These are phyloP conservation scores for Polyommatus iphigenia DNA, from an alignment of 2,888 invertebrate species.

Conservation along the genomic window DNA sequence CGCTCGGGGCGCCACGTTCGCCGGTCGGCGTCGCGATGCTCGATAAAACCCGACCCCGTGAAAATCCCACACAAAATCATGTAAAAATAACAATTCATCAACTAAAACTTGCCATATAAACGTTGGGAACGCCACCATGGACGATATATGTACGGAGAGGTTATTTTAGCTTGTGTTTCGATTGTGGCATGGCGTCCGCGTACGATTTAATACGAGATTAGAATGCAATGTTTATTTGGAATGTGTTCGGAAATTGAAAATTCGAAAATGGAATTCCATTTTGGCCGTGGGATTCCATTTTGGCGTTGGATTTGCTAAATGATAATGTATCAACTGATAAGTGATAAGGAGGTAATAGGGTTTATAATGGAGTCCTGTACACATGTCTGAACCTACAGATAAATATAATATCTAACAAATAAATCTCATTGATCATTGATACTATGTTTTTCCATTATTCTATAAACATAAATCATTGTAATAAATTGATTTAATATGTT, in stretches of 20 bases:
- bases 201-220: slow-evolving; percentile 19
- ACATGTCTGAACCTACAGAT: neutral
- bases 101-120: slow-evolving; percentile 9
- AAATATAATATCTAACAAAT: neutral
- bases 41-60: slow-evolving; percentile 53
- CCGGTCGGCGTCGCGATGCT: slow-evolving; percentile 70
- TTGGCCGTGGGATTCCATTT: neutral
- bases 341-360: slow-evolving; percentile 8
- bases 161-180: slow-evolving; percentile 2
- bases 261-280: slow-evolving; percentile 2
- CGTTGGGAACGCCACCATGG: neutral
- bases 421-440: neutral
- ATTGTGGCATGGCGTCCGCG: slow-evolving; percentile 11
- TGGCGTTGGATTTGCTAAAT: neutral
- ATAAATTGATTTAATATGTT: neutral
- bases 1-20: slow-evolving; percentile 74
- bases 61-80: slow-evolving; percentile 37
- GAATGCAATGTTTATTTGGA: slow-evolving; percentile 19
- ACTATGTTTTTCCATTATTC: neutral
- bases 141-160: neutral
- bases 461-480: neutral
- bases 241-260: slow-evolving; percentile 10
- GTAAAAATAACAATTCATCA: slow-evolving; percentile 25
- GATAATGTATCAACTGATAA: slow-evolving; percentile 1
- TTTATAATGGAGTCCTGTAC: slow-evolving; percentile 16